Base-by-base conservation (phyloP, 2,113 vertebrate species). In the Salvelinus sp. region DNA sequence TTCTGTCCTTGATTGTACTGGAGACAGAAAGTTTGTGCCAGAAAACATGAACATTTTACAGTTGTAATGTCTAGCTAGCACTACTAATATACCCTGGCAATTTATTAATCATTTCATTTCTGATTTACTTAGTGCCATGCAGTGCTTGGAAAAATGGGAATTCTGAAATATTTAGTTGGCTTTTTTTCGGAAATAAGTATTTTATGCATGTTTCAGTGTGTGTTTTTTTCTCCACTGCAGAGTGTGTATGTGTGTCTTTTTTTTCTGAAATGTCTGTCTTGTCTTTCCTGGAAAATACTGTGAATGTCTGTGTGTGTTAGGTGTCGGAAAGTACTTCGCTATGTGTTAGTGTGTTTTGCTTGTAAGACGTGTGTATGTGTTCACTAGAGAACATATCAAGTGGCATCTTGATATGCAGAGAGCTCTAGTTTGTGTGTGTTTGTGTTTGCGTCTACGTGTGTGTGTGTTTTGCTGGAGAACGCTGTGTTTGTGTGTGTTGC, bases 401-500 rank as follows among this genome's bases (percentile, higher is more conserved):
- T 30, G n/a, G 66, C 64, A 75, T 27, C 38, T 20, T 25, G 67
- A 47, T 76, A 82, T 77, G 66, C 23, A 38, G 20, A 50, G 12
- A 5, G 33, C 54, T 63, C 23, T 57, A 69, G 22, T 14, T 69
- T 73, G 66, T 22, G 74, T 82, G 63, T 76, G 58, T 83, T 65
- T 83, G 85, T 91, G 85, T 80, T 83, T 83, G 81, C 72, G 85
- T 80, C 79, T 80, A 85, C 81, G 89, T 90, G 88, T 83, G 89
- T 77, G 90, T 91, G 70, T 79, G 88, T 93, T 91, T 90, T 94
- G 93, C 94, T 96, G 95, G 96, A 98, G 95, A 95, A 95, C 85
- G 93, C 88, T 93, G 89, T 92, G 88, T 93, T 90, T 95, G 88
- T 97, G 94, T 96, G 92, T 97, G 92, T 99, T 98, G 91, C 97